A percentile compares a stretch with the other conserved stretches of the same genome.
Evolutionary conservation across 2,113 vertebrate genomes (phyloP).

Genomic region (Pterophyllum scalare): DNA sequence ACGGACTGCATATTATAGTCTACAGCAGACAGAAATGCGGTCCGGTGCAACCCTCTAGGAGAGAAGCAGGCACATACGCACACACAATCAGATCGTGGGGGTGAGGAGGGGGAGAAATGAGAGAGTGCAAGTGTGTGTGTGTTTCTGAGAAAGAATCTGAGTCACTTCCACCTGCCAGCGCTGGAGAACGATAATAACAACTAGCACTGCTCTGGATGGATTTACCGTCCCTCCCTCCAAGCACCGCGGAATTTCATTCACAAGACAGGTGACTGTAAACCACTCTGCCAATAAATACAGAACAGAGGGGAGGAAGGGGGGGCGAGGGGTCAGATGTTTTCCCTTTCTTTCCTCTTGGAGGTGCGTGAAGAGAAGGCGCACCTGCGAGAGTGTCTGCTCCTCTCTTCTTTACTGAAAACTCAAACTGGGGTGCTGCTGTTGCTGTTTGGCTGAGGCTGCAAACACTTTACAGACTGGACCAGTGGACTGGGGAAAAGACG

Average conservation of each 20-base stretch:
- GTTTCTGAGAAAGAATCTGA: conserved; percentile 40
- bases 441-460: conserved; percentile 42
- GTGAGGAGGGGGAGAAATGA: background rate
- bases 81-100: background rate
- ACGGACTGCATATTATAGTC: conserved; percentile 37
- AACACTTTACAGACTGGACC: conserved; percentile 45
- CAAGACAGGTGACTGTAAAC: conserved; percentile 19
- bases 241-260: conserved; percentile 36
- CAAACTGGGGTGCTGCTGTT: conserved; percentile 18
- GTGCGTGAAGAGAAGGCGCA: conserved; percentile 38
- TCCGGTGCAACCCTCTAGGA: conserved; percentile 6
- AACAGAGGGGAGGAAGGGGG: background rate
- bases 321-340: background rate
- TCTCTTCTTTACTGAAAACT: conserved; percentile 10
- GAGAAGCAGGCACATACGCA: background rate
- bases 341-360: background rate
- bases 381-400: conserved; percentile 41
- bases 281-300: conserved; percentile 22
- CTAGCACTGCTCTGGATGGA: conserved; percentile 45
- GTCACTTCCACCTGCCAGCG: conserved; percentile 57
- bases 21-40: conserved; percentile 29
- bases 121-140: background rate
- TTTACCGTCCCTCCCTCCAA: conserved; percentile 33
- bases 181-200: conserved; percentile 48
- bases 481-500: conserved; percentile 10